Percentiles rank a stretch among this genome's conserved stretches.
phyloP scores from a whole-genome alignment of 2,797 vertebrate species.

The Manis javanica region DNA sequence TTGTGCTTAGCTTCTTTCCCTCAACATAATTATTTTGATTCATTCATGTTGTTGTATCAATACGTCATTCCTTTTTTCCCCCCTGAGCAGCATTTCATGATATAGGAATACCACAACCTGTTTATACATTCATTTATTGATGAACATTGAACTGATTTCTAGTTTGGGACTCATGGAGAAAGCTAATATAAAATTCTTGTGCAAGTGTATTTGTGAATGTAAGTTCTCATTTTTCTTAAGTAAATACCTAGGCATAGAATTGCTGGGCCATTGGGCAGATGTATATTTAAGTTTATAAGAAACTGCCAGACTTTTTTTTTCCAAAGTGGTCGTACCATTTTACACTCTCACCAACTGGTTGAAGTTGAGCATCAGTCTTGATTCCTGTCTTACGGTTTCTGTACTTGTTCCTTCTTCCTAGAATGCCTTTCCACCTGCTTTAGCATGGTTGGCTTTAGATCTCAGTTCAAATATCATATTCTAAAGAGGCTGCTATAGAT shows the following conservation, averaged over 20 bases:
- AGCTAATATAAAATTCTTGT: not conserved
- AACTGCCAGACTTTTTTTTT: not conserved
- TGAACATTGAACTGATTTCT: not conserved
- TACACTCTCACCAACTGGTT: not conserved
- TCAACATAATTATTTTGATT: constrained; percentile 5
- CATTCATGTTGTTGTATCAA: not conserved
- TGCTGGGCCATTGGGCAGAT: not conserved
- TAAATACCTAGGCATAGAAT: not conserved
- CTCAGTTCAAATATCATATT: not conserved
- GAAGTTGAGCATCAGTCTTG: not conserved
- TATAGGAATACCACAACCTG: not conserved
- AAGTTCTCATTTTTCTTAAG: not conserved
- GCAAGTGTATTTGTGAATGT: not conserved
- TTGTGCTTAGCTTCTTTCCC: not conserved
- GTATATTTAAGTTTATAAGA: not conserved
- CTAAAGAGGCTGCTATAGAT: not conserved
- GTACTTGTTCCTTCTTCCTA: not conserved
- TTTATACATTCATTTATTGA: not conserved
- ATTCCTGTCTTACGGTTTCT: not conserved
- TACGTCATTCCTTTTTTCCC: not conserved
- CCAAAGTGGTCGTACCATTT: not conserved
- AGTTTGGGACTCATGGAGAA: not conserved
- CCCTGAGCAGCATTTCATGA: not conserved
- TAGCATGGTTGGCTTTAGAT: not conserved
- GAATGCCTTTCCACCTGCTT: not conserved